Evolutionary conservation across 2,113 vertebrate genomes (phyloP).

Genomic region (Elanoides forficatus): DNA sequence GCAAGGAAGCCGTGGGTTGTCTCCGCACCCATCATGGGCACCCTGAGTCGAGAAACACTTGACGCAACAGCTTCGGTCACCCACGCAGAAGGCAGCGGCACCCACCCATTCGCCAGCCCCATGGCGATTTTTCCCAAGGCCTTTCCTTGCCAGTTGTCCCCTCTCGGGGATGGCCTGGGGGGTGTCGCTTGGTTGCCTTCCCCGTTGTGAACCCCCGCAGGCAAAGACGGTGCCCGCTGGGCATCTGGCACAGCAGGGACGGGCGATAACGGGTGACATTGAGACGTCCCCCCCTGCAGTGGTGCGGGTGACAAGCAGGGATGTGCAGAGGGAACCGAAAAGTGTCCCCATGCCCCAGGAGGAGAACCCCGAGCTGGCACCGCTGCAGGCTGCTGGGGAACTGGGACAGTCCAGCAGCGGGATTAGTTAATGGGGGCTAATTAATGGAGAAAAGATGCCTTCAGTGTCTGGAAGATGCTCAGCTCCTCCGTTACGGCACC

Average conservation of each 20-base stretch:
- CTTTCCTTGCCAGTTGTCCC: background rate
- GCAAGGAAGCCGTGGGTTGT: background rate
- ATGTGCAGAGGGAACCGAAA: background rate
- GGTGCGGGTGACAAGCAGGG: background rate
- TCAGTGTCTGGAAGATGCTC: background rate
- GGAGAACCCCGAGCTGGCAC: background rate
- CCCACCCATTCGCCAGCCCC: background rate
- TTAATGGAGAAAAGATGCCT: background rate
- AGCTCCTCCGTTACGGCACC: background rate
- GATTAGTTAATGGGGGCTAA: background rate
- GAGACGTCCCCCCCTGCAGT: background rate
- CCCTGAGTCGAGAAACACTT: background rate
- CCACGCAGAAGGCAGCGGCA: too few species aligned
- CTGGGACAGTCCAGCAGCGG: too few species aligned
- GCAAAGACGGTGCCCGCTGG: background rate
- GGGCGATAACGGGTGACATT: fast-evolving
- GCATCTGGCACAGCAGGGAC: background rate
- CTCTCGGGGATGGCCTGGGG: background rate
- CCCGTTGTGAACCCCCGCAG: fast-evolving
- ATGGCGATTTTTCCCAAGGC: too few species aligned
- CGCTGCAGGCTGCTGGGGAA: background rate
- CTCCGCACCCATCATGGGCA: background rate
- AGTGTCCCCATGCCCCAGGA: fast-evolving
- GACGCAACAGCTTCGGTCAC: background rate
- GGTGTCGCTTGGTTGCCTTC: fast-evolving